phyloP scores from a whole-genome alignment of 1,140 invertebrate species.

The Ptiloglossa arizonensis region DNA sequence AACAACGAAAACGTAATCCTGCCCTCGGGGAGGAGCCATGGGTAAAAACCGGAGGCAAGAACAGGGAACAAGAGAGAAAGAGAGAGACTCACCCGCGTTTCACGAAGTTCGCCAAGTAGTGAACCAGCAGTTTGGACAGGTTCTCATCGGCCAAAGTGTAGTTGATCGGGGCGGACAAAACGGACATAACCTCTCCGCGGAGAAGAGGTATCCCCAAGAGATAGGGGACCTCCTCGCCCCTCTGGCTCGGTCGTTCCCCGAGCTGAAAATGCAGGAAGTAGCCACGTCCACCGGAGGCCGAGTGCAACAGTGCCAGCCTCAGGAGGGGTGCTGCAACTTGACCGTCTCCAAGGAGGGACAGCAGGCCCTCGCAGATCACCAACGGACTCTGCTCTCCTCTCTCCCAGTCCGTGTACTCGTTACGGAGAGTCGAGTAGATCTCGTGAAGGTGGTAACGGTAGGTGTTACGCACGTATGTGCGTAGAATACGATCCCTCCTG shows the following conservation, averaged over 20 bases:
- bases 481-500: conserved; percentile 90
- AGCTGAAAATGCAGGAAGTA: conserved; percentile 95
- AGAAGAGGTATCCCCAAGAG: conserved; percentile 95
- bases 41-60: background rate
- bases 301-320: conserved; percentile 90
- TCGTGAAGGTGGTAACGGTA: conserved; percentile 95
- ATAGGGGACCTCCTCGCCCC: conserved; percentile 97
- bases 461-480: conserved; percentile 93
- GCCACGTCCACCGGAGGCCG: conserved; percentile 88
- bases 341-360: conserved; percentile 90
- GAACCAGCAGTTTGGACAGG: conserved; percentile 88
- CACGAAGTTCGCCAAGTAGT: conserved; percentile 92
- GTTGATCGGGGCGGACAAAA: conserved; percentile 84
- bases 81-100: conserved; percentile 87
- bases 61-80: no score
- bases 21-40: background rate
- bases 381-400: conserved; percentile 88
- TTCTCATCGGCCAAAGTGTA: conserved; percentile 87
- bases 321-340: conserved; percentile 92
- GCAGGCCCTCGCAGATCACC: conserved; percentile 80
- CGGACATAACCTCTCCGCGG: conserved; percentile 79
- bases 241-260: conserved; percentile 89
- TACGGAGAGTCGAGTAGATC: conserved; percentile 94
- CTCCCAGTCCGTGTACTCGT: conserved; percentile 97
- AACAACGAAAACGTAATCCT: background rate